Conservation (phyloP, 2,888 invertebrate species). For the Glyphotaelius pellucidus region DNA sequence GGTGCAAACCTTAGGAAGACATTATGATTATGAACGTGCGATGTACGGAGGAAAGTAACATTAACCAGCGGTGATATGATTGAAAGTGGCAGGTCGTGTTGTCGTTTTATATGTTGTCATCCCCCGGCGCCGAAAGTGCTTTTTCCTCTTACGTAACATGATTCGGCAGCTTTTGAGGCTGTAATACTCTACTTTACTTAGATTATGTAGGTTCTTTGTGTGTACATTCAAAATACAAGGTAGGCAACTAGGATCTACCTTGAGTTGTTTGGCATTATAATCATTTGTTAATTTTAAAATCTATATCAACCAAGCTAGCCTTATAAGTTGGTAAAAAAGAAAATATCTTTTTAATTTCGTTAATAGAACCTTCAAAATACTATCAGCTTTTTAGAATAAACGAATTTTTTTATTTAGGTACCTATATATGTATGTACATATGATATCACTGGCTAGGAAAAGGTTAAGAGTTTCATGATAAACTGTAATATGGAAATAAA, state of each 20-base stretch:
- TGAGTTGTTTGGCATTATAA: background rate
- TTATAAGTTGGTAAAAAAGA: no score
- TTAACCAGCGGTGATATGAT: slow-evolving; percentile 36
- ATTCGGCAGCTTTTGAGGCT: slow-evolving; percentile 37
- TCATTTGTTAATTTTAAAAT: background rate
- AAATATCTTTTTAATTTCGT: no score
- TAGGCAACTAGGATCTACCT: background rate
- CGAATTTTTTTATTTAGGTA: no score
- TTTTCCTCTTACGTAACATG: slow-evolving; percentile 48
- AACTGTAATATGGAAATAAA: no score
- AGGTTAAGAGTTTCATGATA: no score
- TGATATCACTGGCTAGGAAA: no score
- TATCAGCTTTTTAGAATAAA: no score
- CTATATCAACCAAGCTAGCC: no score
- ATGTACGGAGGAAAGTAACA: slow-evolving; percentile 15
- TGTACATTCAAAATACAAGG: background rate
- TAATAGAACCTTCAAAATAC: no score
- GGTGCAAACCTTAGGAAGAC: slow-evolving; percentile 2
- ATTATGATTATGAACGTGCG: slow-evolving; percentile 33
- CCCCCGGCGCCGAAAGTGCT: slow-evolving; percentile 44
- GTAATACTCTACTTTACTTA: background rate
- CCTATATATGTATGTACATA: no score
- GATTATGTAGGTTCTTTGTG: background rate
- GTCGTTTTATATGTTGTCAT: slow-evolving; percentile 45
- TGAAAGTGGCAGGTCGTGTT: slow-evolving; percentile 45